Base-by-base conservation (phyloP, 2,113 vertebrate species). In the Porphyrio hochstetteri region DNA sequence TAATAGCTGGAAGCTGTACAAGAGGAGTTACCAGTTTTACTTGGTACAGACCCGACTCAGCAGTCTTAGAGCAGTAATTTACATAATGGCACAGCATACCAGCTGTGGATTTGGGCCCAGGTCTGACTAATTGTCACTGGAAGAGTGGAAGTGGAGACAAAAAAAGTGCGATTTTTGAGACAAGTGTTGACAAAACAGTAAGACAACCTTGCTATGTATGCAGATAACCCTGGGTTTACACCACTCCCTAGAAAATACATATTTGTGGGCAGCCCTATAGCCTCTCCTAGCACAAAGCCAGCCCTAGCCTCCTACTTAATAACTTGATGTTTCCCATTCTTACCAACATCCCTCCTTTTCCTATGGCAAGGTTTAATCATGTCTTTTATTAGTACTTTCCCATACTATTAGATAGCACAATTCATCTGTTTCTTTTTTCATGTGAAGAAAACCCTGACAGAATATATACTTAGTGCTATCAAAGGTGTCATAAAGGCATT, bases 11-110 rank as follows among this genome's bases (percentile, higher is more conserved):
- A 95, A 94, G 67, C 56, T 64, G 61, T 63, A 44, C 0, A 2
- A 86, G 92, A 91, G 70, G 93, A 91, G 80, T 78, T 90, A 86
- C 96, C 91, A 96, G 94, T 97, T 97, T 79, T 79, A 89, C 65
- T 76, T 71, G 80, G 74, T 90, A 38, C 8, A 25, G 44, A 38
- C 23, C 27, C 2, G 1, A 85, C 46, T 79, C 76, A 59, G 87
- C 72, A 94, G 74, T 55, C 77, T 93, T 53, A 57, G 44, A 80
- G 53, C 69, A 90, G 5, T 29, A 24, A 77, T 84, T 92, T 68
- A 38, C 80, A 68, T 27, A 60, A 53, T 88, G 52, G 76, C 16
- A 36, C 57, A 82, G 52, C 76, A 55, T 24, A 92, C 11, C 55
- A 82, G 70, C 68, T 42, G 27, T 33, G 79, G 27, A 67, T 60